Base-by-base conservation (phyloP, 2,888 invertebrate genomes). In the Lumbricus terrestris region DNA sequence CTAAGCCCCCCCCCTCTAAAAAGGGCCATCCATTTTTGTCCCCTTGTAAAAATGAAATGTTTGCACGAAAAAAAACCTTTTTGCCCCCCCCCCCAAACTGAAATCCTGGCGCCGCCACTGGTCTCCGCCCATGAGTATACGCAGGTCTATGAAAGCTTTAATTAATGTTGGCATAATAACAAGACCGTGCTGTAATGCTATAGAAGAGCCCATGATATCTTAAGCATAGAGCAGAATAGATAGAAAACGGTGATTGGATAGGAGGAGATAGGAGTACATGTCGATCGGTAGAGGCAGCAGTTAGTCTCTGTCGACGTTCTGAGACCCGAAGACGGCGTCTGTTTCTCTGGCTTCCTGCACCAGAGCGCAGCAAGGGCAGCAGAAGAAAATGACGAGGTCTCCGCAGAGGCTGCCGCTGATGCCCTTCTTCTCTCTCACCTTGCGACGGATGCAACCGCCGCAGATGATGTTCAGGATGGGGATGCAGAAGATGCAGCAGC, bases 301-400 rank as follows among this genome's bases (percentile, higher is more conserved):
- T 92, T 93, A 90, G 90, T 93, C 35, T 90, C 40, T 88, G 47
- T 33, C 35, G 34, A 83, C 83, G 23, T 35, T 88, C 85, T 34
- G 85, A 23, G 20, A 15, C 4, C 85, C 85, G 85, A 85, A 85
- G 37, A 85, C 35, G 85, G 40, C 89, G 33, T 90, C 83, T 34
- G 83, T 83, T n/a, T 94, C 94, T 91, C 93, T 93, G 0, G 93
- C 93, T 88, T 93, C 93, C 88, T 94, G 94, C 0, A 93, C 93
- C 34, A 93, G 90, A 0, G 93, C 92, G 91, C 94, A 94, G 82
- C 92, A 90, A 5, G 93, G 92, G 90, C 94, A 94, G 91, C 93
- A 94, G 82, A 93, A 92, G 88, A 93, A 92, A 47, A 92, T 89
- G 47, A 93, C 90, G 82, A 94, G 92, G 90, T 94, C 94, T 42